Evolutionary conservation across 92 coral and sea anemone genomes (phyloP), one percentile per base, ranked within the genome.

Genomic region (Porites divaricata): DNA sequence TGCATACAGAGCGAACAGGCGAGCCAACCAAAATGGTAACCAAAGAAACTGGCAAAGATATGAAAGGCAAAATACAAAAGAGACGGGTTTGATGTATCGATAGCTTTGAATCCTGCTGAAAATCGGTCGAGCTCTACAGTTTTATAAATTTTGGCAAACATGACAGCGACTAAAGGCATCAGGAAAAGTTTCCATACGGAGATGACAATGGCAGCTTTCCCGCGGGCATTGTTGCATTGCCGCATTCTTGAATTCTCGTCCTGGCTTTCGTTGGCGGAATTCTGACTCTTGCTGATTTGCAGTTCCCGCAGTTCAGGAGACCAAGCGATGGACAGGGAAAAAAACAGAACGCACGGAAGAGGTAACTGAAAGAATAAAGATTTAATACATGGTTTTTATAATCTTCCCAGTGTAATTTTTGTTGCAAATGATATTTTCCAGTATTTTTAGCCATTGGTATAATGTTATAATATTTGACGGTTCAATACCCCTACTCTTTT

Each of bases 1-100:
- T 89, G 92, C 92, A 89, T 75, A 62, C 90, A 79, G 62, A 89
- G 88, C 12, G 92, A 79, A 52, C 92, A 89, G 4, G 92, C 83
- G 4, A 89, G 72, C 80, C 88, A 87, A n/a, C 89, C 89, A 17
- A 89, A n/a, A 50, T 79, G 69, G 75, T 85, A 89, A 4, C 87
- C 89, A 24, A 83, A 79, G 74, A 89, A 85, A 26, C 90, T 83
- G 49, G 89, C 65, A 59, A 89, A 74, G 19, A 89, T 59, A 26
- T 85, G 90, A 20, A 78, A 50, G 51, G 86, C 19, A 74, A 89
- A 89, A 23, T 69, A 84, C 20, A 78, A 72, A 66, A 89, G 59
- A 25, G 88, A 72, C 20, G 92, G 92, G 51, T 89, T 85, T 21
- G 74, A 50, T 52, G 65, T 57, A 22, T 68, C 81, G 58, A 93